Evolutionary conservation across 2,113 vertebrate genomes (phyloP).

Genomic region (Cinclus mexicanus): DNA sequence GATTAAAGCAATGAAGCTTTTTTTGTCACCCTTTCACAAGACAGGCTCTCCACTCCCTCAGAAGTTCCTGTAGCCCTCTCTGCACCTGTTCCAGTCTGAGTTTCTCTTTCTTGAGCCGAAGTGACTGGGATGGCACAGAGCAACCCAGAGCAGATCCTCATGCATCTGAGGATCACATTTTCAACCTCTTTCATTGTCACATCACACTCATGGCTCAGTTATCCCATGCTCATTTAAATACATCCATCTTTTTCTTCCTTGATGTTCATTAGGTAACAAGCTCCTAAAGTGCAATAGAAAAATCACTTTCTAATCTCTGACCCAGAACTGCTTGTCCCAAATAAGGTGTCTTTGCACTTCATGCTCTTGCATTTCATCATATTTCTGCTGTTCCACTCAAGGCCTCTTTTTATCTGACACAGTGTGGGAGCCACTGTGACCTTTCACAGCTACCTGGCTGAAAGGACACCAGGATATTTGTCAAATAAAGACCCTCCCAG

Average conservation of each 20-base stretch:
- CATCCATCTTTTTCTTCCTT: not conserved
- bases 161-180: not conserved
- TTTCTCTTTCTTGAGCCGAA: not conserved
- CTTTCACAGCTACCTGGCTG: not conserved
- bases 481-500: not conserved
- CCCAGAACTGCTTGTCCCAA: not conserved
- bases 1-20: slow-evolving; percentile 39
- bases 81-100: slow-evolving; percentile 29
- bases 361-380: not conserved
- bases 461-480: not conserved
- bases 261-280: not conserved
- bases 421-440: not conserved
- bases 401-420: not conserved
- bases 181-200: not conserved
- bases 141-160: not conserved
- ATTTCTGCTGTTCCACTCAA: not conserved
- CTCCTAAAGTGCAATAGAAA: not conserved
- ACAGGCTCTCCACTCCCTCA: not conserved
- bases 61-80: not conserved
- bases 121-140: not conserved
- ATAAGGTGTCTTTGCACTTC: not conserved
- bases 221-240: not conserved
- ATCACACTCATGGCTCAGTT: not conserved
- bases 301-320: not conserved
- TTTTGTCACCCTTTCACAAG: slow-evolving; percentile 25